These are phyloP conservation scores for Brachionus paranguensis DNA, from an alignment of 1,140 invertebrate species.

Conservation along the genomic window DNA sequence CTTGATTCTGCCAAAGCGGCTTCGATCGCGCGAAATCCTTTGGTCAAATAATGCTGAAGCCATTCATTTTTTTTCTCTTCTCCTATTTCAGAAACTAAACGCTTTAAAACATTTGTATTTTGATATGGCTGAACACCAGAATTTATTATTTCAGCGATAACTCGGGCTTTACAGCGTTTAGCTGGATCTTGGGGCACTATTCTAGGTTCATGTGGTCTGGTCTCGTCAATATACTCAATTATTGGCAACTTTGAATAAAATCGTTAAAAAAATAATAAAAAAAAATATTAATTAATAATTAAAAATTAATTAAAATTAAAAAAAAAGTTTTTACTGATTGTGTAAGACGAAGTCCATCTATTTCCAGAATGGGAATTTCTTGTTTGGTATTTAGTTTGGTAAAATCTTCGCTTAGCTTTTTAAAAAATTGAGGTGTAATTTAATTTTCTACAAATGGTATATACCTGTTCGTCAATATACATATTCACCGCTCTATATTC, in stretches of 20 bases:
- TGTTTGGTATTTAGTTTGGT: conserved; percentile 23
- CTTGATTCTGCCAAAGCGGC: conserved; percentile 71
- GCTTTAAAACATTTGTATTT: conserved; percentile 69
- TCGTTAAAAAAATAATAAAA: too few species aligned
- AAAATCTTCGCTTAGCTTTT: not conserved
- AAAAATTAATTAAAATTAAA: not conserved
- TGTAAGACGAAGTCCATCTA: not conserved
- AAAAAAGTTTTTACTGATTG: conserved; percentile 27
- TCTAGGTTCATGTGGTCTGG: conserved; percentile 65
- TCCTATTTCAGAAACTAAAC: conserved; percentile 41
- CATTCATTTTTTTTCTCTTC: conserved; percentile 59
- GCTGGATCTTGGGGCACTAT: conserved; percentile 78
- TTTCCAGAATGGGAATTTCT: conserved; percentile 30
- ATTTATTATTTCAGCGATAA: conserved; percentile 73
- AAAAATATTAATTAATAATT: too few species aligned
- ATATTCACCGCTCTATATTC: conserved; percentile 84
- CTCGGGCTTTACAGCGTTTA: conserved; percentile 63
- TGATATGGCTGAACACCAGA: conserved; percentile 92
- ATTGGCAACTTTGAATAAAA: conserved; percentile 64
- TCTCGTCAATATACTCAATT: conserved; percentile 90
- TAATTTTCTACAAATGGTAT: too few species aligned
- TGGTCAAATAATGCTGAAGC: conserved; percentile 83
- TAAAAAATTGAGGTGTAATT: not conserved
- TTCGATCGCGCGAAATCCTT: conserved; percentile 80
- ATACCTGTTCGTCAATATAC: conserved; percentile 56